Base-by-base conservation (phyloP, 2,888 invertebrate species). In the Gari tellinella region DNA sequence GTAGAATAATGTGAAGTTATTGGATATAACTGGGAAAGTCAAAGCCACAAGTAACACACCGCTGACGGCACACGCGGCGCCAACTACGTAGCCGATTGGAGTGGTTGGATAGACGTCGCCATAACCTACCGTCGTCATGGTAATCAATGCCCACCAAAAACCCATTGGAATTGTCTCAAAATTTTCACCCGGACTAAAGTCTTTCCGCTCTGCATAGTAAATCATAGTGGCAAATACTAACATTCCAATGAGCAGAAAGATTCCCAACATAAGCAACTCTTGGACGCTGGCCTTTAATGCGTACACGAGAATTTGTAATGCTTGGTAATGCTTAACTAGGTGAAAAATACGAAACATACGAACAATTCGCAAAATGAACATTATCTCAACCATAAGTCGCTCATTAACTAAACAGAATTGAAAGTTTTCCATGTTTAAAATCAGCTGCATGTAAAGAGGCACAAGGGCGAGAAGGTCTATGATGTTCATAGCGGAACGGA, bases 281-380 rank as follows among this genome's bases (percentile, higher is more conserved):
- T 91, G 90, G 73, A 92, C 89, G 61, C 92, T 92, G 17, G 92
- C 92, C 66, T 90, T 90, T 60, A 92, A 90, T 15, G 92, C 91
- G 75, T 92, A 92, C 38, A 92, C 91, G 43, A 92, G 84, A 69
- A 92, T 92, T 77, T 92, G 92, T 15, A 92, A 84, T 12, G 93
- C 93, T 69, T 92, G 92, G 75, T 92, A 93, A 80, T 92, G 92
- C 77, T 92, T 92, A 15, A 93, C 92, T 57, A 93, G 81, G 74
- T 93, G 92, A 88, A 93, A 93, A 45, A 93, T 91, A 19, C 93
- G 88, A 70, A 93, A 90, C 82, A 93, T 93, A 37, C 93, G 87
- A 63, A 93, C 91, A 61, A 93, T 93, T 46, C 93, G 90, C 77
- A 93, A 85, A 72, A 93, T 91, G 81, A 93, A 93, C 81, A 93